Base-by-base conservation (phyloP, 2,888 invertebrate species). In the Lasioglossum marginatum region DNA sequence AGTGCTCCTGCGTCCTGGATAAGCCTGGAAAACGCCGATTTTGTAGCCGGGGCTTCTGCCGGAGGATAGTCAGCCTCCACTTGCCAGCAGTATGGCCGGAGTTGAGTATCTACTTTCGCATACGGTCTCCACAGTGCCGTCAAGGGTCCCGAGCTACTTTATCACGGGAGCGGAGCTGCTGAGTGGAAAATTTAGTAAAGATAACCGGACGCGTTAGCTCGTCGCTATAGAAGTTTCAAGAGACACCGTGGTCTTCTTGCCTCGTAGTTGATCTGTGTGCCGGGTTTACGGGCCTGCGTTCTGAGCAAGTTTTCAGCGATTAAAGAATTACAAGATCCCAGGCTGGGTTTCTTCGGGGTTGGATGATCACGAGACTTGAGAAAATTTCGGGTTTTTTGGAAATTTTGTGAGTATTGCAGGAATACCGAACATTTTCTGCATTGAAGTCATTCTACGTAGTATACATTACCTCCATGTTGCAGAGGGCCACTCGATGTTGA, bases 61-160 rank as follows among this genome's bases (percentile, higher is more conserved):
- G 48, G 19, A 66, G 48, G 83, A 79, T 66, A 73, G 77, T 63
- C 66, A 43, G 52, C 43, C 70, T 78, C 75, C 77, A 43, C 74
- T 68, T 63, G 43, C 27, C 63, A 45, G 43, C 76, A 66, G 84
- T 87, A 89, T 86, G 86, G 88, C 85, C 83, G 77, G 72, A 80
- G 86, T 88, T 86, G 91, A 90, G 90, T 90, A 84, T 91, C 92
- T 91, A 92, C 92, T 92, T 88, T 91, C 87, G 90, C 89, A 89
- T 88, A 89, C 86, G 82, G 87, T 91, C 89, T 82, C 89, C 86
- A 80, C 86, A 89, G 91, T 88, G 88, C 82, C 91, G 87, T 89
- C 88, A 80, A 87, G 91, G 83, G 83, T 74, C 82, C 80, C 79
- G 68, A 83, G 88, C 86, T 88, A 91, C 91, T 92, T 91, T 92